Percentiles rank a stretch among this genome's conserved stretches.
phyloP scores from a whole-genome alignment of 30 jellyfish, hydroid and myxozoan genomes.

The Aurelia coerulea region DNA sequence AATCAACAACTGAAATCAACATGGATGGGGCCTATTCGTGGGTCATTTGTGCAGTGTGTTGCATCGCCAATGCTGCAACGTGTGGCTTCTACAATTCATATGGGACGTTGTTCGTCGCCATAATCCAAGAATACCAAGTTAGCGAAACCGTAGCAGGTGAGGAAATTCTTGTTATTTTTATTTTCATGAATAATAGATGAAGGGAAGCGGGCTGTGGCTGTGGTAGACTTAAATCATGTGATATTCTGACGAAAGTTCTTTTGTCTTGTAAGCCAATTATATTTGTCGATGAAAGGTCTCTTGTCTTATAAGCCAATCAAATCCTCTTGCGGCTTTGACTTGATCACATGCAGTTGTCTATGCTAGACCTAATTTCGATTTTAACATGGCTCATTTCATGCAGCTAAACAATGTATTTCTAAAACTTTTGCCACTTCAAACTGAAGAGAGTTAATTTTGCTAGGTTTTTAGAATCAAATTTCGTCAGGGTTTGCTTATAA shows the following conservation, averaged over 20 bases:
- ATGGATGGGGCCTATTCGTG: conserved; percentile 68
- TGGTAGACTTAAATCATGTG: conserved; percentile 37
- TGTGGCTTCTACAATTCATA: conserved; percentile 80
- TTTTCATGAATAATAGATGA: conserved; percentile 31
- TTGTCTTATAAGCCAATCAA: no score
- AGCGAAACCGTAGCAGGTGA: conserved; percentile 91
- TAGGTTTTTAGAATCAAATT: no score
- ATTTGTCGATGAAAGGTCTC: not conserved
- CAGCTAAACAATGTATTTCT: no score
- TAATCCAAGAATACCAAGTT: conserved; percentile 64
- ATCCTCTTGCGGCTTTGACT: no score
- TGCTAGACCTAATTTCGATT: no score
- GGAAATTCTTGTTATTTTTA: conserved; percentile 19
- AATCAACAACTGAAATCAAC: not conserved
- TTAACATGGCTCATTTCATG: no score
- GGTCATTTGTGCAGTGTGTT: conserved; percentile 74
- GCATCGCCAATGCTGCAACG: conserved; percentile 83
- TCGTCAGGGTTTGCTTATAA: no score
- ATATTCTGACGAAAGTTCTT: not conserved
- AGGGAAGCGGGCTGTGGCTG: conserved; percentile 25
- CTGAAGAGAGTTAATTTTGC: no score
- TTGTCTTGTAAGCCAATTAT: not conserved
- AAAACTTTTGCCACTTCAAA: no score
- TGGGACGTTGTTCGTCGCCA: conserved; percentile 88
- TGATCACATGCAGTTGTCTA: no score